These are phyloP conservation scores for Muscina levida DNA, from an alignment of 2,888 invertebrate species.

Conservation along the genomic window DNA sequence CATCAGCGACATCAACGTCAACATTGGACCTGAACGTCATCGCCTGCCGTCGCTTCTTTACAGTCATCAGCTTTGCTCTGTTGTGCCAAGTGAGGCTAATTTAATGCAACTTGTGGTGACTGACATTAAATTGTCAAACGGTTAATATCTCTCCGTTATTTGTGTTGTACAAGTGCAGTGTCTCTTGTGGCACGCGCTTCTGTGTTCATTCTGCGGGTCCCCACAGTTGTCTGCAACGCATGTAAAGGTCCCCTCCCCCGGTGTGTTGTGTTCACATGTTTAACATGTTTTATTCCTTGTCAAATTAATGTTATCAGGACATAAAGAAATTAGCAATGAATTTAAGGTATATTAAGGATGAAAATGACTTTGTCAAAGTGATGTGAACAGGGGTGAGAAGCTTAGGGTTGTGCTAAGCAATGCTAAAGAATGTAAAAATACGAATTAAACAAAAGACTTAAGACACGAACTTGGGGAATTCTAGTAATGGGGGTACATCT, in stretches of 20 bases:
- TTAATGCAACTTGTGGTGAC: conserved; percentile 64
- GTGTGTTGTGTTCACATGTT: conserved; percentile 52
- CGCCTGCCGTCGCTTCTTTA: conserved; percentile 25
- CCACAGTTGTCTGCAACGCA: not conserved
- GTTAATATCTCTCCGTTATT: conserved; percentile 69
- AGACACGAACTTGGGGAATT: conserved; percentile 2
- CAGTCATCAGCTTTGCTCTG: conserved; percentile 20
- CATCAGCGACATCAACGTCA: conserved; percentile 6
- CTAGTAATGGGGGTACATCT: too few species aligned
- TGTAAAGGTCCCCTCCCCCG: too few species aligned
- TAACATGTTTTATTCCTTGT: conserved; percentile 64
- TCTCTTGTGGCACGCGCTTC: conserved; percentile 59
- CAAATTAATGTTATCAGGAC: conserved; percentile 63
- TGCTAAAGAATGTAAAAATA: not conserved
- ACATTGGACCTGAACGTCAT: conserved; percentile 44
- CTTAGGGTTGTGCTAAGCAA: conserved; percentile 4
- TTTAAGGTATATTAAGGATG: conserved; percentile 54
- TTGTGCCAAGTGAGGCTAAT: conserved; percentile 72
- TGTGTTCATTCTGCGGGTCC: conserved; percentile 52
- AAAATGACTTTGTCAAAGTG: conserved; percentile 50
- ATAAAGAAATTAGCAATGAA: conserved; percentile 57
- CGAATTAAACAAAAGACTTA: conserved; percentile 10
- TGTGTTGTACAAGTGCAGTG: conserved; percentile 12
- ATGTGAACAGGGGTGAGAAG: not conserved
- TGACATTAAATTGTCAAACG: conserved; percentile 78